phyloP scores from a whole-genome alignment of 1,140 invertebrate genomes.

The Drosophila nasuta region DNA sequence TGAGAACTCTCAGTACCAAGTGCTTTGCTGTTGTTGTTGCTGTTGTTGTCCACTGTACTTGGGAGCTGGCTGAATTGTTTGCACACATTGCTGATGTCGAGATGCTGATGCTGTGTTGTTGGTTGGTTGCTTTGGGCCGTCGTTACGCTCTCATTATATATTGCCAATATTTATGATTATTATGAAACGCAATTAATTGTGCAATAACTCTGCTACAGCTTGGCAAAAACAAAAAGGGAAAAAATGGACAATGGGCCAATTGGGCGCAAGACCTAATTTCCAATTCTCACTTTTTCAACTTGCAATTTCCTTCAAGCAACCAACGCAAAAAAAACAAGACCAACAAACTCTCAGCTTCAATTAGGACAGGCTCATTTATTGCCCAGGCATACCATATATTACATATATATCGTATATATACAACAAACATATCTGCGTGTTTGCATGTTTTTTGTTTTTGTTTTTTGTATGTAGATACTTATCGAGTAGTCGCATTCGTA shows the following conservation, averaged over 20 bases:
- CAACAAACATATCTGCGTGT: slow-evolving; percentile 10
- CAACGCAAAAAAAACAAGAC: neutral
- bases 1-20: slow-evolving; percentile 24
- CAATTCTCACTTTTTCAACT: neutral
- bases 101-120: neutral
- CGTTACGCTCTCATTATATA: slow-evolving; percentile 58
- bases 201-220: slow-evolving; percentile 36
- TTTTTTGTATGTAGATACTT: slow-evolving; percentile 9
- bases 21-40: neutral
- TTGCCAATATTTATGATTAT: slow-evolving; percentile 71
- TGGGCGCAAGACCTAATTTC: slow-evolving; percentile 16
- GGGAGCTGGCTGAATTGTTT: slow-evolving; percentile 26
- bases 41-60: slow-evolving; percentile 11
- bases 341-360: slow-evolving; percentile 26
- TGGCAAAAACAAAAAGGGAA: neutral
- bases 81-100: slow-evolving; percentile 16
- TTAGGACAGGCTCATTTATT: slow-evolving; percentile 41
- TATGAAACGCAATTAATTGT: slow-evolving; percentile 73
- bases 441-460: neutral
- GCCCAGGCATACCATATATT: neutral
- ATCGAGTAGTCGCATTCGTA: slow-evolving; percentile 21
- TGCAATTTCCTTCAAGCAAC: too few relatives aligned
- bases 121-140: slow-evolving; percentile 3
- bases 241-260: neutral
- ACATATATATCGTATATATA: slow-evolving; percentile 16